Evolutionary conservation across 1,140 invertebrate species (phyloP), one percentile per base, ranked within the genome.

Genomic region (Manduca sexta): DNA sequence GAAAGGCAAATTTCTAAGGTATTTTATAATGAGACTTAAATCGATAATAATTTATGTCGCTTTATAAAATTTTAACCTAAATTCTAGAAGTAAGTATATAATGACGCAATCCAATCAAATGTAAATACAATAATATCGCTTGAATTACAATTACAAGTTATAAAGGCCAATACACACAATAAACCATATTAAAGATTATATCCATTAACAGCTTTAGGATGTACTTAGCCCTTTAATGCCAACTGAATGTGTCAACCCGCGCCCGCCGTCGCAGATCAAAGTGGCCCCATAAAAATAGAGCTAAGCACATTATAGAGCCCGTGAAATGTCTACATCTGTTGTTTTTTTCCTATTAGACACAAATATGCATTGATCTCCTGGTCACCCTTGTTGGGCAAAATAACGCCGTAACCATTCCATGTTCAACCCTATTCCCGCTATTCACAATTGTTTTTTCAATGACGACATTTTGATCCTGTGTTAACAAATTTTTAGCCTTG

Each of bases 231-330:
- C 13, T 35, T 35, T 35, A 14, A 35, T 35, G 21, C 21, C 21
- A 8, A 5, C 21, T 13, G 30, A 43, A 15, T 26, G 21, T 31
- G 10, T 29, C 26, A 30, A 31, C 14, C 26, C 12, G 26, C 41
- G n/a, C 12, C 21, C 26, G 13, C 50, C 38, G 34, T 43, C 15
- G 29, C 21, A 54, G 73, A 80, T 80, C 76, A 83, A 80, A 83
- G 76, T 50, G 59, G 64, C 53, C 53, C 65, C 60, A 60, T 65
- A 70, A 62, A 79, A 83, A 76, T 79, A 74, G 73, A 51, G 47
- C 69, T 84, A 84, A 84, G 75, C 70, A 80, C 74, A 78, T 81
- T 84, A 80, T 79, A 75, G 74, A 78, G 81, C 70, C 80, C 77
- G 74, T 84, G 76, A 84, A 84, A 81, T 76, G 69, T 51, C 61